Evolutionary conservation across 2,888 invertebrate genomes (phyloP).

Genomic region (Dasypolia templi): DNA sequence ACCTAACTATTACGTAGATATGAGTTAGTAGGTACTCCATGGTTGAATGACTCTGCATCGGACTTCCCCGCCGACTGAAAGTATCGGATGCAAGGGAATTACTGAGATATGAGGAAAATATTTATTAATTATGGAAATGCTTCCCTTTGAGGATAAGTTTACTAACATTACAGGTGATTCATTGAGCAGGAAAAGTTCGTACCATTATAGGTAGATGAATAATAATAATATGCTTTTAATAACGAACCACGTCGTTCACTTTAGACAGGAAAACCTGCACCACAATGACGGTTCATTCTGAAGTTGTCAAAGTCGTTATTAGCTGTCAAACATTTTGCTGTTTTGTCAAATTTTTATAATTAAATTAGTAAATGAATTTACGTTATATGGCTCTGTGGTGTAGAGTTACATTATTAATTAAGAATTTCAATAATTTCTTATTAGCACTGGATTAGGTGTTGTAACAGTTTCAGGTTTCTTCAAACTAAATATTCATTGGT

Average conservation of each 20-base stretch:
- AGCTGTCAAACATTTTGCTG: neutral
- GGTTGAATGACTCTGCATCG: constrained; percentile 1
- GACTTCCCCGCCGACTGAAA: constrained; percentile 33
- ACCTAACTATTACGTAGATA: no score
- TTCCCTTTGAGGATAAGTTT: constrained; percentile 21
- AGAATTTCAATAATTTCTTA: no score
- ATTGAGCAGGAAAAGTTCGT: neutral
- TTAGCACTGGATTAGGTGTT: no score
- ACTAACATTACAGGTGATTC: neutral
- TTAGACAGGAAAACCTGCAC: neutral
- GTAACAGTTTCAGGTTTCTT: no score
- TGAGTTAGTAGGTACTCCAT: neutral
- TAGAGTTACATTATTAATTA: no score
- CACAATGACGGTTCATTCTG: neutral
- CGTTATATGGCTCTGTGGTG: no score
- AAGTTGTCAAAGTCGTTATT: neutral
- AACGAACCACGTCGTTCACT: neutral
- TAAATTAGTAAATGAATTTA: no score
- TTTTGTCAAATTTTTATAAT: neutral
- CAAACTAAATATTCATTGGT: no score
- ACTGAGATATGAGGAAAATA: constrained; percentile 23
- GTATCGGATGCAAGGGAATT: constrained; percentile 9
- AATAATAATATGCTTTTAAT: neutral
- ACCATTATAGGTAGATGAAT: neutral
- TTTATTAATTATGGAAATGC: neutral